Conservation (phyloP, 37 sponge, comb jelly and placozoan genomes). For the Geodia barretti region DNA sequence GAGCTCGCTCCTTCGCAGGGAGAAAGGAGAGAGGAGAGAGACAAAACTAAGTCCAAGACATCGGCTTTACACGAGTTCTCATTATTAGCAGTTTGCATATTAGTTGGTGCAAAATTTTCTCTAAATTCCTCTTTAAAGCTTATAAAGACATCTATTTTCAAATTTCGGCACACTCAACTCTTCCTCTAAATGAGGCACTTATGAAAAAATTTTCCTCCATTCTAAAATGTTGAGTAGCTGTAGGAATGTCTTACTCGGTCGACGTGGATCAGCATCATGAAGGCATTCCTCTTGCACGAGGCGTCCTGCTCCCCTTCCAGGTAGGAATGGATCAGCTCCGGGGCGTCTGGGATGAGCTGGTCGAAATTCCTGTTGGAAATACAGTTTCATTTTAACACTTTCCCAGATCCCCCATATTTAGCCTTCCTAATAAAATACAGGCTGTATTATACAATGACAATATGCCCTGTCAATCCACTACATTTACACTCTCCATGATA, state of each 20-base stretch:
- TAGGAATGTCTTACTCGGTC: slow-evolving; percentile 80
- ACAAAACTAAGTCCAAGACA: too few species aligned
- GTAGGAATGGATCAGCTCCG: slow-evolving; percentile 94
- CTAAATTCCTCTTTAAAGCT: neutral
- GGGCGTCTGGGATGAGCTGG: slow-evolving; percentile 95
- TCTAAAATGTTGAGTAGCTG: too few species aligned
- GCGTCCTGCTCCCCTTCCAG: slow-evolving; percentile 97
- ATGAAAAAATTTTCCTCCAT: too few species aligned
- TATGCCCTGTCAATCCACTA: neutral
- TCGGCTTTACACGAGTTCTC: neutral
- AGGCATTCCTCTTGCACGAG: slow-evolving; percentile 99
- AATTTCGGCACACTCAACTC: neutral
- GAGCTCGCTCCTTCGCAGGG: slow-evolving; percentile 77
- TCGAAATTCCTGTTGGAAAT: slow-evolving; percentile 78
- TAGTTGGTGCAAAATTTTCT: too few species aligned
- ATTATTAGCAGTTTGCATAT: too few species aligned
- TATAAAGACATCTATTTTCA: neutral
- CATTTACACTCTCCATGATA: too few species aligned
- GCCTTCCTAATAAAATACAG: neutral
- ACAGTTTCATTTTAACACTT: too few species aligned
- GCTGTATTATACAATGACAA: neutral
- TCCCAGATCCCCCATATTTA: too few species aligned
- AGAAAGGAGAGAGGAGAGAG: neutral
- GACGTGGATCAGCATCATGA: slow-evolving; percentile 99
- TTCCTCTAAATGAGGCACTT: too few species aligned